Conservation (phyloP, 2,888 invertebrate species). For the Stenchaetothrips biformis region DNA sequence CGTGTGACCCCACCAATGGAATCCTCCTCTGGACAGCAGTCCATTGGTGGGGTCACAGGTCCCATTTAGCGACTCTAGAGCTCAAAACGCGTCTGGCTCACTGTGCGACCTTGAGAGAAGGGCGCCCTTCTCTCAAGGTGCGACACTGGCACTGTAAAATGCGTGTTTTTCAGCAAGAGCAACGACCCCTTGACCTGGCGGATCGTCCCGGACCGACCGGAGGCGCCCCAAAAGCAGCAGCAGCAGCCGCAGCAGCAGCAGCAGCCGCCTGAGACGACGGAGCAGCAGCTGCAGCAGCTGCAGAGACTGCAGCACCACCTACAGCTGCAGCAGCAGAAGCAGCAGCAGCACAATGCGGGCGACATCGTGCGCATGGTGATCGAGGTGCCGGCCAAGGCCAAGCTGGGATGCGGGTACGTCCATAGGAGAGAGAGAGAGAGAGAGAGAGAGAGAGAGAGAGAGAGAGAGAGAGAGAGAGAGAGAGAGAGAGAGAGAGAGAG, state of each 20-base stretch:
- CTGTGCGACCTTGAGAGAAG: no score
- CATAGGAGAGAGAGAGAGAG: no score
- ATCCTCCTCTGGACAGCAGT: no score
- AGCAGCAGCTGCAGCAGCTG: conserved; percentile 46
- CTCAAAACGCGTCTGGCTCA: no score
- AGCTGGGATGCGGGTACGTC: conserved; percentile 77
- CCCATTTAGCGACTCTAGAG: no score
- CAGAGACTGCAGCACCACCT: conserved; percentile 48
- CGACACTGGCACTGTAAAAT: no score
- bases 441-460: no score
- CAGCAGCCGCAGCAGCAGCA: neutral
- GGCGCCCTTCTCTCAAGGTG: no score
- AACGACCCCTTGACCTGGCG: conserved; percentile 80
- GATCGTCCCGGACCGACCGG: conserved; percentile 52
- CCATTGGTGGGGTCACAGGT: no score
- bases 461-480: no score
- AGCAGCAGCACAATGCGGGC: neutral
- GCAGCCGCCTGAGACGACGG: conserved; percentile 40
- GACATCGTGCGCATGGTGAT: conserved; percentile 61
- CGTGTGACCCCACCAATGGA: no score
- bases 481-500: no score
- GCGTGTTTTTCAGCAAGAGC: conserved; percentile 53
- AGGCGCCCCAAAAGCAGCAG: conserved; percentile 47
- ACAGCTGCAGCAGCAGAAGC: neutral
- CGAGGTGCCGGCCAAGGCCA: conserved; percentile 73